Conservation (phyloP, 1,140 invertebrate species). For the Goniozus legneri region DNA sequence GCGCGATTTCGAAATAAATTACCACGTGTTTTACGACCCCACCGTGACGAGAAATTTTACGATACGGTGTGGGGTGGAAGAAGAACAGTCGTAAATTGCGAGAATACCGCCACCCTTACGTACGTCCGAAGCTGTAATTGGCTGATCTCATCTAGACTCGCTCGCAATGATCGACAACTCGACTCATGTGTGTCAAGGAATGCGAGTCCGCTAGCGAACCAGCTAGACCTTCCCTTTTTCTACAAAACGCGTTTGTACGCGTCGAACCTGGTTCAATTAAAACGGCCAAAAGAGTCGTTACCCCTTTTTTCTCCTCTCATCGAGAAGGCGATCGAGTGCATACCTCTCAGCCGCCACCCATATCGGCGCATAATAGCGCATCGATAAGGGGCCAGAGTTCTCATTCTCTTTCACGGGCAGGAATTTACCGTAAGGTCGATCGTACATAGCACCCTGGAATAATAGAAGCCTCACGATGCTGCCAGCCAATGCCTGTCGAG, state of each 20-base stretch:
- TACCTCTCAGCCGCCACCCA: too few relatives aligned
- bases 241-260: too few relatives aligned
- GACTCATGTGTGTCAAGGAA: constrained; percentile 12
- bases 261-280: too few relatives aligned
- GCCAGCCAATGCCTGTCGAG: too few relatives aligned
- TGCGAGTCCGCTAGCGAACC: constrained; percentile 5
- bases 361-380: not conserved
- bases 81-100: constrained; percentile 7
- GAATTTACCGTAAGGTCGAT: constrained; percentile 5
- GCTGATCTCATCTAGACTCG: constrained; percentile 8
- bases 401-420: too few relatives aligned
- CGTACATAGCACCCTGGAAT: not conserved
- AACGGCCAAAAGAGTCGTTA: too few relatives aligned
- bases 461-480: too few relatives aligned
- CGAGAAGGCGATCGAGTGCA: too few relatives aligned
- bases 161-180: constrained; percentile 2
- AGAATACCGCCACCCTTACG: not conserved
- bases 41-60: not conserved
- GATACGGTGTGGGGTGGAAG: not conserved
- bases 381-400: too few relatives aligned
- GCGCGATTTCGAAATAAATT: not conserved
- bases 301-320: too few relatives aligned
- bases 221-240: not conserved
- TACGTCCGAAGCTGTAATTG: not conserved
- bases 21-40: not conserved